phyloP scores from a whole-genome alignment of 2,797 vertebrate genomes.

The Mallotus villosus region DNA sequence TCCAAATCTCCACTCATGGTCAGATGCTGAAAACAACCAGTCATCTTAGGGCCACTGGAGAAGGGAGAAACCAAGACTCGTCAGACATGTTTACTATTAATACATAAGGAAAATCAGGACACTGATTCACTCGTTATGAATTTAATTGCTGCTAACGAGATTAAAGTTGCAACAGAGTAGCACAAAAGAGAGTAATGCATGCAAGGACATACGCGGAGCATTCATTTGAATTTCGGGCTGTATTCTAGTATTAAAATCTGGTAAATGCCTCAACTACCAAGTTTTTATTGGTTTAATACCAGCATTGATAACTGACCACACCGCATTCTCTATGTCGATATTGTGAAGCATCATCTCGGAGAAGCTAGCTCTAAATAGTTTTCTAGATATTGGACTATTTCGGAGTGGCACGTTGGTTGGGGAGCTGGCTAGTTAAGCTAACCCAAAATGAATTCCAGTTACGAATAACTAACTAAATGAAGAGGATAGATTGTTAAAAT shows the following conservation, averaged over 20 bases:
- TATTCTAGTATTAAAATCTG: not conserved
- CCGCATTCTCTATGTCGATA: no score
- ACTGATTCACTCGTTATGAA: not conserved
- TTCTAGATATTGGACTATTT: no score
- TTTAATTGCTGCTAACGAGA: not conserved
- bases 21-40: constrained; percentile 32
- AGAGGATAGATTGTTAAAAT: not conserved
- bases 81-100: not conserved
- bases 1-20: constrained; percentile 22
- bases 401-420: no score
- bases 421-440: not conserved
- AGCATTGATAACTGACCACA: no score
- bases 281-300: no score
- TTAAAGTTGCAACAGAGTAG: not conserved
- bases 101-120: not conserved
- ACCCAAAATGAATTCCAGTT: no score
- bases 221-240: not conserved
- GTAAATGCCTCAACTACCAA: not conserved
- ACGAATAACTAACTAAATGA: no score
- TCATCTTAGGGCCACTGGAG: constrained; percentile 57
- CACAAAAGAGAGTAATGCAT: not conserved
- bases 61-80: constrained; percentile 12
- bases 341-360: no score
- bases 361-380: no score
- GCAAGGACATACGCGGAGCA: not conserved